phyloP scores from a whole-genome alignment of 2,888 invertebrate genomes.

The Athalia circularis region DNA sequence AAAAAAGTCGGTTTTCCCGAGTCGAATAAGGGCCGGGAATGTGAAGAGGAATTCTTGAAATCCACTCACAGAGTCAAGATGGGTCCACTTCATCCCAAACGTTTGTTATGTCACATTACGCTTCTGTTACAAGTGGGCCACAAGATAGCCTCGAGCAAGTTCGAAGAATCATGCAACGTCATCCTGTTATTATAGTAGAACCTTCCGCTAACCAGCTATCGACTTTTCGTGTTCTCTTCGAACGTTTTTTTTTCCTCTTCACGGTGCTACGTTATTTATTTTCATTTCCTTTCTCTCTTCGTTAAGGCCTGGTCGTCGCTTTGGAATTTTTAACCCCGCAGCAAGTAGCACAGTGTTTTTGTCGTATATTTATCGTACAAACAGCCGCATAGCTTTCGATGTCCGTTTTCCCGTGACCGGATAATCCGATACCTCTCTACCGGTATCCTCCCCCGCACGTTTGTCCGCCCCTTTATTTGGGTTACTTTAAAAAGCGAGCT shows the following conservation, averaged over 20 bases:
- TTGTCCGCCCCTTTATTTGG: conserved; percentile 58
- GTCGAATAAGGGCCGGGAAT: background rate
- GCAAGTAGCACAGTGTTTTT: background rate
- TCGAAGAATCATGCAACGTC: conserved; percentile 39
- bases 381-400: background rate
- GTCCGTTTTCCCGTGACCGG: background rate
- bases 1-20: background rate
- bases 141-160: conserved; percentile 45
- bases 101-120: conserved; percentile 59
- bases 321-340: background rate
- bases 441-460: background rate
- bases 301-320: background rate
- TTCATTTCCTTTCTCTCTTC: background rate
- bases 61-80: background rate
- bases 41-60: conserved; percentile 21
- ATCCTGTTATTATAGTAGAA: conserved; percentile 44
- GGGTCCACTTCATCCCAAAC: conserved; percentile 4
- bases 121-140: conserved; percentile 59
- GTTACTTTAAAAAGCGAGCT: conserved; percentile 54
- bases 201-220: conserved; percentile 35
- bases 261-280: conserved; percentile 38
- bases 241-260: conserved; percentile 45
- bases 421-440: conserved; percentile 16
- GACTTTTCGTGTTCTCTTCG: conserved; percentile 31
- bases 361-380: background rate